These are phyloP conservation scores for Alcis repandata DNA, from an alignment of 2,888 invertebrate genomes.

Conservation along the genomic window DNA sequence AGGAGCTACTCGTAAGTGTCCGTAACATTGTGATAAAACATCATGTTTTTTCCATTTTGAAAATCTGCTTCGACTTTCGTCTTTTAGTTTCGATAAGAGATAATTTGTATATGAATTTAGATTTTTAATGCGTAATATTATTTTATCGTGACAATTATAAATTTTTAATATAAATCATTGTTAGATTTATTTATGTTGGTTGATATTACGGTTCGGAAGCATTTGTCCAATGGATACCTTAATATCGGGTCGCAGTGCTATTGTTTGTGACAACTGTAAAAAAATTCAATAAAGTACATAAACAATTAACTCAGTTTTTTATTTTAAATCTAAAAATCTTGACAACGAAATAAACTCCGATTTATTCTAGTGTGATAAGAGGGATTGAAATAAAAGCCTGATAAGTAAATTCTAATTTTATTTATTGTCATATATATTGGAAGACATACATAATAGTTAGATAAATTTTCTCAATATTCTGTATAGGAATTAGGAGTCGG, in stretches of 20 bases:
- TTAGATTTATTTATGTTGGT: conserved; percentile 81
- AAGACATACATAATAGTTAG: conserved; percentile 55
- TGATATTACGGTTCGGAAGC: conserved; percentile 73
- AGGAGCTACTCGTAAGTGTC: conserved; percentile 72
- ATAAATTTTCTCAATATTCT: background rate
- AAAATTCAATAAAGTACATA: conserved; percentile 81
- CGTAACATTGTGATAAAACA: conserved; percentile 86
- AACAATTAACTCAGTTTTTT: conserved; percentile 59
- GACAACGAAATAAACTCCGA: background rate
- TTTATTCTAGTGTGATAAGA: background rate
- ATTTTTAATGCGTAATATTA: conserved; percentile 72
- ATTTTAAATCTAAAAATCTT: conserved; percentile 47
- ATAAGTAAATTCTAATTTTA: conserved; percentile 37
- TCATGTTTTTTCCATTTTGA: conserved; percentile 79
- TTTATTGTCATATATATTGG: conserved; percentile 64
- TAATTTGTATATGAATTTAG: conserved; percentile 85
- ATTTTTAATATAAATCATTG: conserved; percentile 68
- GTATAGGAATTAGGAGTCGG: background rate
- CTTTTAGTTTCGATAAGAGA: conserved; percentile 80
- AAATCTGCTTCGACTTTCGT: conserved; percentile 76
- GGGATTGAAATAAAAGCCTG: conserved; percentile 24
- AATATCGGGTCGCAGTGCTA: conserved; percentile 80
- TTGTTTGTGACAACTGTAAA: conserved; percentile 82
- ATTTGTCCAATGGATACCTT: conserved; percentile 81
- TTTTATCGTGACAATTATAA: conserved; percentile 79